Percentiles rank a stretch among this genome's conserved stretches.
These are phyloP conservation scores for Agrochola lota DNA, from an alignment of 2,888 invertebrate species.

Conservation along the genomic window DNA sequence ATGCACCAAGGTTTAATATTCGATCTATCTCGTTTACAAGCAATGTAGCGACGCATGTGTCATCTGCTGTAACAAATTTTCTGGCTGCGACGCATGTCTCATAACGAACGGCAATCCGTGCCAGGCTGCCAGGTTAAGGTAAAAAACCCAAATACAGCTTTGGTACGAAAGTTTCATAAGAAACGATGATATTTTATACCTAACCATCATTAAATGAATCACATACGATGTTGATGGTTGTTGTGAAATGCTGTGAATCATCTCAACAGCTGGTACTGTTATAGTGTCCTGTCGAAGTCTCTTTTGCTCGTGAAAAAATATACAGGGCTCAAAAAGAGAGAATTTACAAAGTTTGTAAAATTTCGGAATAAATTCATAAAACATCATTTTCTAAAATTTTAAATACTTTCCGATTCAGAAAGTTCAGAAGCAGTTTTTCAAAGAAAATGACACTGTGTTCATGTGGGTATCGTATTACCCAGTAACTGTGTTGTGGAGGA, in stretches of 20 bases:
- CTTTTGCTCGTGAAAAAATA: background rate
- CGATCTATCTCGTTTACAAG: background rate
- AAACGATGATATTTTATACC: conserved; percentile 12
- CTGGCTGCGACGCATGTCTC: background rate
- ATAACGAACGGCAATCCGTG: too few relatives aligned
- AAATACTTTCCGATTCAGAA: background rate
- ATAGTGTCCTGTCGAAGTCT: background rate
- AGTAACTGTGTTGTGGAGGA: too few relatives aligned
- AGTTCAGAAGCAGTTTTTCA: background rate
- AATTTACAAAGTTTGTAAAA: background rate
- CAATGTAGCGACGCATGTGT: background rate
- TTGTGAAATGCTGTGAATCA: conserved; percentile 39
- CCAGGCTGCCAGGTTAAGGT: background rate
- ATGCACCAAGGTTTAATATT: background rate
- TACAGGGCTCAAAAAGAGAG: accelerated
- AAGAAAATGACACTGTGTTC: background rate
- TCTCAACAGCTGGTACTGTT: background rate
- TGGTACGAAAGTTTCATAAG: conserved; percentile 10
- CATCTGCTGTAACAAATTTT: background rate
- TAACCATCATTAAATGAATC: conserved; percentile 33
- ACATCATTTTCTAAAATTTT: background rate
- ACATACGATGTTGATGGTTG: background rate
- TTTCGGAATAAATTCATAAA: background rate
- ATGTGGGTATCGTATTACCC: too few relatives aligned
- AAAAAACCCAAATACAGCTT: conserved; percentile 14